Conservation (phyloP, 2,888 invertebrate species). For the Rhagonycha lutea region DNA sequence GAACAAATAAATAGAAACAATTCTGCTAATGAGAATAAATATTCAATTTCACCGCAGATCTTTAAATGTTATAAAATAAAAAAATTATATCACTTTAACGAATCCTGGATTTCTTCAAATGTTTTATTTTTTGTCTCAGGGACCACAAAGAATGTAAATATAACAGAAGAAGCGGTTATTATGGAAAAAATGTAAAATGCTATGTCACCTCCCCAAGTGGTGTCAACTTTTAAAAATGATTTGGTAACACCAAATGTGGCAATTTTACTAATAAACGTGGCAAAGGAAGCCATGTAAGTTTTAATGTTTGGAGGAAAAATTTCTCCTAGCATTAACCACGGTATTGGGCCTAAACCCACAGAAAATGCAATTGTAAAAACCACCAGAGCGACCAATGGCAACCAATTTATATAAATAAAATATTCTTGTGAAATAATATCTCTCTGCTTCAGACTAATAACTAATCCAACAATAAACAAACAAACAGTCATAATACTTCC, state of each 20-base stretch:
- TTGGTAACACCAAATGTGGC: constrained; percentile 76
- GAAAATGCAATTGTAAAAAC: constrained; percentile 78
- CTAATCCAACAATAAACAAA: constrained; percentile 67
- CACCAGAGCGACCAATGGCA: constrained; percentile 72
- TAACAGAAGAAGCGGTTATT: constrained; percentile 63
- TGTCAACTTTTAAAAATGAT: constrained; percentile 63
- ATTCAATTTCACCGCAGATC: not conserved
- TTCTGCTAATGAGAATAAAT: not conserved
- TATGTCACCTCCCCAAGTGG: constrained; percentile 60
- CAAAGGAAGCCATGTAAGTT: constrained; percentile 72
- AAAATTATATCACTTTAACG: not conserved
- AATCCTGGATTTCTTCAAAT: constrained; percentile 31
- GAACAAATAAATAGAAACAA: not conserved
- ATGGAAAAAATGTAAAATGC: constrained; percentile 75
- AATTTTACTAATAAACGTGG: constrained; percentile 77
- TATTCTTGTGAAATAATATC: constrained; percentile 45
- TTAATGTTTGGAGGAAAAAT: constrained; percentile 78
- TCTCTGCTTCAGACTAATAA: constrained; percentile 56
- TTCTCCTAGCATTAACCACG: constrained; percentile 79
- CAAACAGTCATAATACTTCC: constrained; percentile 69
- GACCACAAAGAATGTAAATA: constrained; percentile 69
- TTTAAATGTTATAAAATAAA: too few relatives aligned
- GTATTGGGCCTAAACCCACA: constrained; percentile 80
- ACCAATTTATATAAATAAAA: constrained; percentile 63
- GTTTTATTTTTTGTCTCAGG: constrained; percentile 51